Evolutionary conservation across 1,140 invertebrate genomes (phyloP).

Genomic region (Holcopasites calliopsidis): DNA sequence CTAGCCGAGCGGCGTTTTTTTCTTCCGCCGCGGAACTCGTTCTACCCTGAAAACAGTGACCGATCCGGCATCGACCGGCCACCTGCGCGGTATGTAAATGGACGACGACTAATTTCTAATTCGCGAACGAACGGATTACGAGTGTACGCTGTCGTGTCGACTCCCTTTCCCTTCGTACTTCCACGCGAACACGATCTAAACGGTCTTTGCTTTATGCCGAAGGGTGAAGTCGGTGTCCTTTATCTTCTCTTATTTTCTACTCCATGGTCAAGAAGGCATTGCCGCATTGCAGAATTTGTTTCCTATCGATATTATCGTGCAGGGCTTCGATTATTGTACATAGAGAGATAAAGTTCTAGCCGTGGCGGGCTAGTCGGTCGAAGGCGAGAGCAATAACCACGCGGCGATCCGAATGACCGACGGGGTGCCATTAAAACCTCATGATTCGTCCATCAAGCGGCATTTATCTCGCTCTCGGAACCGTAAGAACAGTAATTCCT

Average conservation of each 20-base stretch:
- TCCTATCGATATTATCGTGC: too few species aligned
- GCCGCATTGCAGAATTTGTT: too few species aligned
- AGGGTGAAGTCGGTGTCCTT: too few species aligned
- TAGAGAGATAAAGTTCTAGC: not conserved
- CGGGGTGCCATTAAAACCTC: slow-evolving; percentile 43
- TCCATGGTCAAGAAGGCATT: too few species aligned
- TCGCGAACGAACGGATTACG: slow-evolving; percentile 51
- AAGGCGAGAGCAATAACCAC: slow-evolving; percentile 15
- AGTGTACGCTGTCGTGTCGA: not conserved
- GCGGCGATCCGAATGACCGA: slow-evolving; percentile 24
- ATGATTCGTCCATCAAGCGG: slow-evolving; percentile 44
- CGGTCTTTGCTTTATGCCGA: not conserved
- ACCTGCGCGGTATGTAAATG: slow-evolving; percentile 61
- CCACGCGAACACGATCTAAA: not conserved
- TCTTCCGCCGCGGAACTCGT: slow-evolving; percentile 54
- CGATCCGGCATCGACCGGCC: slow-evolving; percentile 39
- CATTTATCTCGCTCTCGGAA: slow-evolving; percentile 32
- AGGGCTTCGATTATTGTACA: too few species aligned
- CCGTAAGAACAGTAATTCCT: slow-evolving; percentile 27
- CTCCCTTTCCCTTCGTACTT: not conserved
- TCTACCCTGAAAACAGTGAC: slow-evolving; percentile 57
- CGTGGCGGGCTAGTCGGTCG: not conserved
- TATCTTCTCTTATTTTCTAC: too few species aligned
- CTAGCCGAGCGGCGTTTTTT: not conserved
- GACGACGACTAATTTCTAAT: slow-evolving; percentile 60